Percentiles rank a stretch among this genome's conserved stretches.
Conservation (phyloP, 2,888 invertebrate species). For the Diarsia brunnea region DNA sequence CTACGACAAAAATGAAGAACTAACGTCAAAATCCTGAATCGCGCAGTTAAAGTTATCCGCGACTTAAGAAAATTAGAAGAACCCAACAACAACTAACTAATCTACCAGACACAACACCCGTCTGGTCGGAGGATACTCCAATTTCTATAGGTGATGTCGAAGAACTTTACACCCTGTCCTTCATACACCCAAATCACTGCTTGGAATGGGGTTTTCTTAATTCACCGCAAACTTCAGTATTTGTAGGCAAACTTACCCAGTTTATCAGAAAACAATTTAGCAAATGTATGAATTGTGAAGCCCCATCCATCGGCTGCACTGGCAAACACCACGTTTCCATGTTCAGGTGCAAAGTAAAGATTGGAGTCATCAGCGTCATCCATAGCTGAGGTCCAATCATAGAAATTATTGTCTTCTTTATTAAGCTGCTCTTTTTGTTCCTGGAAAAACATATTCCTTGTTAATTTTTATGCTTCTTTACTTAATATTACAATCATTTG, state of each 20-base stretch:
- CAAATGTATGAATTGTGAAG: slow-evolving; percentile 95
- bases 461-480: not conserved
- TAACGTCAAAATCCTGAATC: no score
- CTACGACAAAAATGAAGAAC: no score
- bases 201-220: not conserved
- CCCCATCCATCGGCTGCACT: slow-evolving; percentile 99
- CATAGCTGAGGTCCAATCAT: slow-evolving; percentile 95
- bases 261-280: slow-evolving; percentile 93
- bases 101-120: no score
- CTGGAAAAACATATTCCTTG: slow-evolving; percentile 63
- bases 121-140: no score
- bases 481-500: not conserved
- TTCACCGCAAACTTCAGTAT: not conserved
- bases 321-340: slow-evolving; percentile 98
- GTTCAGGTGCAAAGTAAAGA: slow-evolving; percentile 97
- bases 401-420: slow-evolving; percentile 84
- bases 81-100: no score
- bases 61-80: no score
- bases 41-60: no score
- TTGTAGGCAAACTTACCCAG: slow-evolving; percentile 82
- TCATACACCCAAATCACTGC: not conserved
- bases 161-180: no score
- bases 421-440: slow-evolving; percentile 73
- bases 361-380: slow-evolving; percentile 96
- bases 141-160: no score